phyloP scores from a whole-genome alignment of 2,888 invertebrate species.

The Hipparchia sbordonii region DNA sequence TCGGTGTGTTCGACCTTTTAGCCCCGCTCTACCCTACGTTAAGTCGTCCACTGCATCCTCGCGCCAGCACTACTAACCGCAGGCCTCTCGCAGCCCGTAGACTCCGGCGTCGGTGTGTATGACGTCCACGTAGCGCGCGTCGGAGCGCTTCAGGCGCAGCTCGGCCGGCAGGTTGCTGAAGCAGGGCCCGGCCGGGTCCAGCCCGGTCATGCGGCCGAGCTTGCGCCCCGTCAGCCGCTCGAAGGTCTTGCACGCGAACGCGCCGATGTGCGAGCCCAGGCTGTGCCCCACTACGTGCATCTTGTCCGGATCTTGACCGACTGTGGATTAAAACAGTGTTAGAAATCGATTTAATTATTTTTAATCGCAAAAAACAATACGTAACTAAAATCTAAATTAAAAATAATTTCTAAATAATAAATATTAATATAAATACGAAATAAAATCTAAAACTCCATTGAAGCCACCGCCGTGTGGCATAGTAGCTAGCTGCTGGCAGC shows the following conservation, averaged over 20 bases:
- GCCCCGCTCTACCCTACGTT: too few species aligned
- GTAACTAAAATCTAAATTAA: too few species aligned
- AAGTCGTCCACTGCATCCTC: too few species aligned
- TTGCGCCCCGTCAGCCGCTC: slow-evolving; percentile 51
- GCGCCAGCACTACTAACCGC: slow-evolving; percentile 53
- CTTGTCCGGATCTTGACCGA: slow-evolving; percentile 52
- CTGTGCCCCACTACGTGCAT: slow-evolving; percentile 76
- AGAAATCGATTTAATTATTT: too few species aligned
- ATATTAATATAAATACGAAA: too few species aligned
- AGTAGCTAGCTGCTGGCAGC: too few species aligned
- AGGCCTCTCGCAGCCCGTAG: slow-evolving; percentile 56
- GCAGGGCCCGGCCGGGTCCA: slow-evolving; percentile 77
- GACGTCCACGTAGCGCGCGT: slow-evolving; percentile 66
- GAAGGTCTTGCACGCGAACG: slow-evolving; percentile 66
- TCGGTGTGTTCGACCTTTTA: slow-evolving; percentile 53
- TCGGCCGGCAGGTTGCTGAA: slow-evolving; percentile 57
- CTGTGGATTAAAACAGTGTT: slow-evolving; percentile 44
- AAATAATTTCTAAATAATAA: too few species aligned
- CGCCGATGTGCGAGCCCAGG: slow-evolving; percentile 68
- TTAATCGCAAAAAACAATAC: too few species aligned
- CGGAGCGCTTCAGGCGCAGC: slow-evolving; percentile 52
- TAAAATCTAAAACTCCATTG: too few species aligned
- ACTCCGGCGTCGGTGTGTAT: slow-evolving; percentile 68
- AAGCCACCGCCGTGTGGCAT: too few species aligned
- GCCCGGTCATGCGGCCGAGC: slow-evolving; percentile 62